Conservation (phyloP, 1,140 invertebrate genomes). For the Ips typographus region DNA sequence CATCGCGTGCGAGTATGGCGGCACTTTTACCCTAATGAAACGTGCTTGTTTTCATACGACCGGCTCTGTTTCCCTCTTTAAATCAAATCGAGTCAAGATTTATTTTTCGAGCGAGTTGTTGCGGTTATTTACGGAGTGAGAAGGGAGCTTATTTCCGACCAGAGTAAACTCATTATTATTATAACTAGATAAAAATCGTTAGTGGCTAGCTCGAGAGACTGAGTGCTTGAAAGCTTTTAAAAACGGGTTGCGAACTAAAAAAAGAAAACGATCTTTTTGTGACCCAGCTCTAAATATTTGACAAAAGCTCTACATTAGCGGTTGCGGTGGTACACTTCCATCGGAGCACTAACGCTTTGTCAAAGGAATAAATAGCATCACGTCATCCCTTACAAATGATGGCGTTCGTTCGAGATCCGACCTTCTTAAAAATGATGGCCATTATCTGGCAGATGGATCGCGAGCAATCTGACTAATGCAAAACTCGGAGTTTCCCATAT, state of each 20-base stretch:
- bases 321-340: slow-evolving; percentile 22
- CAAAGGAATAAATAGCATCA: slow-evolving; percentile 47
- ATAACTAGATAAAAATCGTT: too few species aligned
- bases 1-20: slow-evolving; percentile 39
- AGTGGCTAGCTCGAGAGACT: too few species aligned
- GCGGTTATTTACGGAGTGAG: slow-evolving; percentile 1
- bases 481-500: slow-evolving; percentile 39
- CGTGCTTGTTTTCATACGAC: slow-evolving; percentile 28
- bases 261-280: not conserved
- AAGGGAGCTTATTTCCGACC: too few species aligned
- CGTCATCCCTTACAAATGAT: slow-evolving; percentile 49
- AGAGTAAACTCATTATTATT: too few species aligned
- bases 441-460: slow-evolving; percentile 48
- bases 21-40: slow-evolving; percentile 43
- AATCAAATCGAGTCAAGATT: slow-evolving; percentile 28
- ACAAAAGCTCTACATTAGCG: slow-evolving; percentile 31
- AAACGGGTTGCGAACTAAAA: not conserved
- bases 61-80: slow-evolving; percentile 21
- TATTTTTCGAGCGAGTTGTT: slow-evolving; percentile 19
- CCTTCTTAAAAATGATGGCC: slow-evolving; percentile 51
- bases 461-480: slow-evolving; percentile 50
- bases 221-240: too few species aligned
- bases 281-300: slow-evolving; percentile 10
- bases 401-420: slow-evolving; percentile 46
- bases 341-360: slow-evolving; percentile 36